phyloP scores from a whole-genome alignment of 2,113 vertebrate genomes.

The Phalacrocorax brasilianus region DNA sequence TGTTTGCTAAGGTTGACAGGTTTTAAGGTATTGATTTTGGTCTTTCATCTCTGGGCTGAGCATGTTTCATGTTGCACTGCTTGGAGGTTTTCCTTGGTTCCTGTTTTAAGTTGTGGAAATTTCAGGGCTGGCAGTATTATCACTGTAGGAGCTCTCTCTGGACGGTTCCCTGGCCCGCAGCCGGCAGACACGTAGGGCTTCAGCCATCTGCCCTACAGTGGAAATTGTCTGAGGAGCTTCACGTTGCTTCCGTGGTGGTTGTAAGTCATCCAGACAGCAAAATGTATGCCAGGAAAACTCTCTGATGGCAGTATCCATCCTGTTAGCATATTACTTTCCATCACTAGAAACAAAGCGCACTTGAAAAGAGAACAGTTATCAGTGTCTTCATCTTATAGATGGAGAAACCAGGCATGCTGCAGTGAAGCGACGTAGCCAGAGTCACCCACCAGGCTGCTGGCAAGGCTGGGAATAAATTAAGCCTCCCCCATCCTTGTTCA shows the following conservation, averaged over 20 bases:
- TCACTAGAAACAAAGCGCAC: background rate
- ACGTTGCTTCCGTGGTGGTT: background rate
- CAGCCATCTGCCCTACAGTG: background rate
- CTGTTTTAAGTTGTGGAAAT: background rate
- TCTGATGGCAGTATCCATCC: background rate
- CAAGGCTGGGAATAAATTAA: background rate
- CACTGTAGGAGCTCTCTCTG: background rate
- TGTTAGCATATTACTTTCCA: background rate
- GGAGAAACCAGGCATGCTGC: background rate
- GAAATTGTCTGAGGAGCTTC: background rate
- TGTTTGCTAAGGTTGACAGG: background rate
- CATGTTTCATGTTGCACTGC: background rate
- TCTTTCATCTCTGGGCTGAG: background rate
- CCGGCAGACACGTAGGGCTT: background rate
- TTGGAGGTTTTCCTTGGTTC: constrained; percentile 8
- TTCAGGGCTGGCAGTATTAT: background rate
- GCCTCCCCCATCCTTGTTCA: background rate
- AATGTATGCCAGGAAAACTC: background rate
- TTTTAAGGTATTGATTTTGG: background rate
- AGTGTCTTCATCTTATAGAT: background rate
- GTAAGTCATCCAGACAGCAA: background rate
- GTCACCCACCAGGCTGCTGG: background rate
- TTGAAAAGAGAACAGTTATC: background rate
- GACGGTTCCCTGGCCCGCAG: background rate
- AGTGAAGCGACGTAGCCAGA: background rate